Evolutionary conservation across 2,888 invertebrate species (phyloP).

Genomic region (Synergus laeviventris): DNA sequence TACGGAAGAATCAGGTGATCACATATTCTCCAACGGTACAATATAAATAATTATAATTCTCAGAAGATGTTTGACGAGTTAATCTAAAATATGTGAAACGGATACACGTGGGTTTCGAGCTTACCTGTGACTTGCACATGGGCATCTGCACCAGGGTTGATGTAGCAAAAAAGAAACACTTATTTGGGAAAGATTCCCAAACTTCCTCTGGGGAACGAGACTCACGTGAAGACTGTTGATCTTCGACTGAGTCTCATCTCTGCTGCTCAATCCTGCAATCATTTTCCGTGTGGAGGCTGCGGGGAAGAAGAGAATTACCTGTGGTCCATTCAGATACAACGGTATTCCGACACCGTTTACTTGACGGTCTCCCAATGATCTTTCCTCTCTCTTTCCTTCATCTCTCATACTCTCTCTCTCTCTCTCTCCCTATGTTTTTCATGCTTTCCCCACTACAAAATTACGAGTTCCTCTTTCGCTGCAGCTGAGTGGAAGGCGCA

Average conservation of each 20-base stretch:
- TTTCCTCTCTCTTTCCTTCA: conserved; percentile 28
- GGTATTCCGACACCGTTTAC: conserved; percentile 78
- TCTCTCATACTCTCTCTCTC: conserved; percentile 11
- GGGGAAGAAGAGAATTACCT: conserved; percentile 65
- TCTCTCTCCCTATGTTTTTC: conserved; percentile 4
- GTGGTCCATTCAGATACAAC: conserved; percentile 77
- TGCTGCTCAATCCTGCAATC: conserved; percentile 38
- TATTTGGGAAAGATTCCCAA: neutral
- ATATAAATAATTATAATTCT: neutral
- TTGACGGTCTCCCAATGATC: conserved; percentile 51
- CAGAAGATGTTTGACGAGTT: neutral
- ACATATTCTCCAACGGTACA: neutral
- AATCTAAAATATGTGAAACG: neutral
- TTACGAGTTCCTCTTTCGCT: neutral
- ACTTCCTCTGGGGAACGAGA: conserved; percentile 9
- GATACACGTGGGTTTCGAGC: neutral
- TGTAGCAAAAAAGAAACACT: neutral
- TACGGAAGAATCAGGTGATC: neutral
- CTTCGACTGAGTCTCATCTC: conserved; percentile 44
- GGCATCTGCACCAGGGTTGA: conserved; percentile 19
- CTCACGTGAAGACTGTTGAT: conserved; percentile 44
- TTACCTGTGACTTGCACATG: conserved; percentile 26
- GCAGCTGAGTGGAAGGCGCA: conserved; percentile 18
- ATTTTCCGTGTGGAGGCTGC: conserved; percentile 50
- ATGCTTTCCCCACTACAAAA: conserved; percentile 1